Evolutionary conservation across 2,797 vertebrate species (phyloP), one percentile per base, ranked within the genome.

Genomic region (Ibycter americanus): DNA sequence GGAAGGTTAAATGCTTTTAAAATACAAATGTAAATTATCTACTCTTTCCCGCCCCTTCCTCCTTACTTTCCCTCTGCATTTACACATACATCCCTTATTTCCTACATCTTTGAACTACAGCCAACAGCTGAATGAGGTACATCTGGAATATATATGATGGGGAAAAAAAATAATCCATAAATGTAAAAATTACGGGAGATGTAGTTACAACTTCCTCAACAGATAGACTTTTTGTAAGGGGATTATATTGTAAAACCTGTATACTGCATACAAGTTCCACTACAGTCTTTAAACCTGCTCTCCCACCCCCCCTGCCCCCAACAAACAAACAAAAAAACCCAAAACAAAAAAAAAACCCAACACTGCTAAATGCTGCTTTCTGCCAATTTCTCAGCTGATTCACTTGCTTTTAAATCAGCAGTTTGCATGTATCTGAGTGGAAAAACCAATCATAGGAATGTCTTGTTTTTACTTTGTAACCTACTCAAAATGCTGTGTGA

Each of bases 31-130:
- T 70, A 62, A 79, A 49, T 70, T 47, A 27, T 77, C 44, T 59
- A 9, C 9, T 63, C n/a, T 61, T 79, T 79, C 56, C 62, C 90
- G 10, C 66, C 62, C 32, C 23, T 79, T 92, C 31, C 31, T 87
- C 47, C 47, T 82, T 87, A 36, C 47, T 90, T 93, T 94, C 77
- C 32, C 18, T 84, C 70, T 89, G n/a, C 17, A 20, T 87, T 88
- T 54, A 31, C 7, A 32, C 36, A 23, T 63, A 16, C 12, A 62
- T 73, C 9, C 44, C 65, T 9, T 56, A 1, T 79, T 93, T 83
- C 83, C 52, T 63, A 49, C 2, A 2, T 87, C 49, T 92, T 70
- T 78, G 59, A 91, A 52, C 40, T 80, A 36, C 7, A 84, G 38
- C 31, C 83, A 87, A 55, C 46, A 87, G 49, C 44, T 81, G 72